phyloP scores from a whole-genome alignment of 2,113 vertebrate genomes.

The Artemisiospiza belli region DNA sequence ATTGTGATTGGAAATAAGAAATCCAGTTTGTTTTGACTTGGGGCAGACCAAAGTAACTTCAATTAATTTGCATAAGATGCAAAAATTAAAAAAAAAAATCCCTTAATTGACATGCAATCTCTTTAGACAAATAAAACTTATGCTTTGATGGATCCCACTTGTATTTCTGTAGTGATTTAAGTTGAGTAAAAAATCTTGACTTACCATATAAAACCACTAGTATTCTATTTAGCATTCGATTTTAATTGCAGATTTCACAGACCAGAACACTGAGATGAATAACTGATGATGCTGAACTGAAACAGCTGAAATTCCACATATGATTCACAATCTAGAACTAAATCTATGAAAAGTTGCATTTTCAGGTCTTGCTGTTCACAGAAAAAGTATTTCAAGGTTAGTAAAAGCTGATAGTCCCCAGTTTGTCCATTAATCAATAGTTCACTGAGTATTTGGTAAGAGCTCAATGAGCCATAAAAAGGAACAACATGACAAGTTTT shows the following conservation, averaged over 20 bases:
- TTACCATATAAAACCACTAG: slow-evolving; percentile 43
- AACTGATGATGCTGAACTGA: not conserved
- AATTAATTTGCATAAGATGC: slow-evolving; percentile 1
- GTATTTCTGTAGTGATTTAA: slow-evolving; percentile 6
- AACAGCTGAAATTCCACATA: not conserved
- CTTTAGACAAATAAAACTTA: slow-evolving; percentile 33
- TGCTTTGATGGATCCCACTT: slow-evolving; percentile 21
- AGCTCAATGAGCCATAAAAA: slow-evolving; percentile 28
- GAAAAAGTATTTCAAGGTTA: not conserved
- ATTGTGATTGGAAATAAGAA: not conserved
- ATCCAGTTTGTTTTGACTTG: slow-evolving; percentile 1
- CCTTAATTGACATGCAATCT: not conserved
- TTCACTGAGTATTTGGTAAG: slow-evolving; percentile 37
- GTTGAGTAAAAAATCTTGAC: not conserved
- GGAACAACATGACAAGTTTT: slow-evolving; percentile 36
- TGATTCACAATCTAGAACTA: not conserved
- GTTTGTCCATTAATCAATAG: slow-evolving; percentile 34
- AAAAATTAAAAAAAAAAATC: not conserved
- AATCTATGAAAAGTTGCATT: not conserved
- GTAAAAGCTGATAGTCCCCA: not conserved
- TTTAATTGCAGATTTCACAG: slow-evolving; percentile 49
- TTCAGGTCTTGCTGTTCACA: not conserved
- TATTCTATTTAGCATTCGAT: slow-evolving; percentile 18
- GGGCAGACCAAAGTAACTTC: not conserved
- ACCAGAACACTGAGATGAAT: not conserved